Conservation (phyloP, 1,140 invertebrate genomes). For the Drosophila kohkoa region DNA sequence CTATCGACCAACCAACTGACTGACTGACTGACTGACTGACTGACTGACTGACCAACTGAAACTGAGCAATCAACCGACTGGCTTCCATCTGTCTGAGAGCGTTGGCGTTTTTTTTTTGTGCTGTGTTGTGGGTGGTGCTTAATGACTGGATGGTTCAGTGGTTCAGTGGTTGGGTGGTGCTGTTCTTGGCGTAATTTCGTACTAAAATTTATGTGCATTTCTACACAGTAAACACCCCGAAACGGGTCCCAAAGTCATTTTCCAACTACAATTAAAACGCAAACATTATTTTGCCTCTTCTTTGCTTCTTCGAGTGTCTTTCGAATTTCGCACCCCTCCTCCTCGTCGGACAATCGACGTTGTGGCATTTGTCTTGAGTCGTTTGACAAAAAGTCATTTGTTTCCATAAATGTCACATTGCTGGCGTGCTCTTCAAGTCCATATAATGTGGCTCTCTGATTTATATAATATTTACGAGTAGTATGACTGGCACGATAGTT, state of each 20-base stretch:
- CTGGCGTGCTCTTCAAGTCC: slow-evolving; percentile 64
- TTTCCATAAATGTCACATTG: slow-evolving; percentile 72
- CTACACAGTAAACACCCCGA: slow-evolving; percentile 63
- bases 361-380: slow-evolving; percentile 28
- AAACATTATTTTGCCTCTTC: slow-evolving; percentile 53
- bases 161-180: slow-evolving; percentile 19
- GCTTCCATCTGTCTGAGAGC: slow-evolving; percentile 30
- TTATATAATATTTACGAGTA: slow-evolving; percentile 68
- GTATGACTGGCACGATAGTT: slow-evolving; percentile 45
- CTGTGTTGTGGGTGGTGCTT: slow-evolving; percentile 41
- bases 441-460: slow-evolving; percentile 67
- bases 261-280: slow-evolving; percentile 69
- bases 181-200: slow-evolving; percentile 29
- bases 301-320: not conserved
- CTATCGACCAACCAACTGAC: not conserved
- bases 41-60: not conserved
- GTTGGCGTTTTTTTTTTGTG: slow-evolving; percentile 20
- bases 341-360: not conserved
- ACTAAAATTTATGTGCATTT: slow-evolving; percentile 71
- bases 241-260: slow-evolving; percentile 65
- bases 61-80: slow-evolving; percentile 5
- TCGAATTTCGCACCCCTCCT: not conserved
- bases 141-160: slow-evolving; percentile 23
- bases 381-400: slow-evolving; percentile 69
- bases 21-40: not conserved